Conservation (phyloP, 2,113 vertebrate species). For the Perca schrenkii region DNA sequence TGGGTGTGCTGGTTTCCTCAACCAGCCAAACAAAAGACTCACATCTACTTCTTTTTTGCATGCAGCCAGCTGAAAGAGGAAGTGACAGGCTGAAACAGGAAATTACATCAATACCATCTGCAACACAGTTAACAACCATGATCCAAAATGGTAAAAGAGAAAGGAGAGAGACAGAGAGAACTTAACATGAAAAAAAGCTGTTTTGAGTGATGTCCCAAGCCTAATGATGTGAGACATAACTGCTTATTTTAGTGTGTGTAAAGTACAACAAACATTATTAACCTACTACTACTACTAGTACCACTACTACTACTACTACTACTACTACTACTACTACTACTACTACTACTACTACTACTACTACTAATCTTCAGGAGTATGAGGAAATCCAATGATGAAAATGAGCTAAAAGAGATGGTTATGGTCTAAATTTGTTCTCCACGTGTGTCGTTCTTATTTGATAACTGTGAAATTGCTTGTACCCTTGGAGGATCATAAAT, state of each 20-base stretch:
- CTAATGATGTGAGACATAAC: not conserved
- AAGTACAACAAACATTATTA: conserved; percentile 13
- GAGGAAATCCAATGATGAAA: not conserved
- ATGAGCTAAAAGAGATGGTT: not conserved
- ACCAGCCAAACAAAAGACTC: conserved; percentile 73
- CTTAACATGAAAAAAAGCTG: not conserved
- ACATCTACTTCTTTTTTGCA: conserved; percentile 72
- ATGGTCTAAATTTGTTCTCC: conserved; percentile 10
- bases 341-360: too few species aligned
- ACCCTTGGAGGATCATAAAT: conserved; percentile 6
- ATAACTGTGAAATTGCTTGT: conserved; percentile 9
- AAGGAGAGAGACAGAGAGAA: not conserved
- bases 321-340: too few species aligned
- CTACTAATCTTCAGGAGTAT: not conserved
- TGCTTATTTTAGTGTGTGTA: not conserved
- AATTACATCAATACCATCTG: conserved; percentile 75
- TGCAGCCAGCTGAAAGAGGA: conserved; percentile 77
- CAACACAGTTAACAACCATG: conserved; percentile 33
- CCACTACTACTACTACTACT: too few species aligned
- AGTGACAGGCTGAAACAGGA: conserved; percentile 75
- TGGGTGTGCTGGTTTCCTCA: conserved; percentile 82
- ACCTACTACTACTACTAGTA: not conserved
- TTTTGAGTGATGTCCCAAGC: not conserved
- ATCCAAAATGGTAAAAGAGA: conserved; percentile 32
- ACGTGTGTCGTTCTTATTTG: not conserved